Base-by-base conservation (phyloP, 2,113 vertebrate species). In the Bos indicus region DNA sequence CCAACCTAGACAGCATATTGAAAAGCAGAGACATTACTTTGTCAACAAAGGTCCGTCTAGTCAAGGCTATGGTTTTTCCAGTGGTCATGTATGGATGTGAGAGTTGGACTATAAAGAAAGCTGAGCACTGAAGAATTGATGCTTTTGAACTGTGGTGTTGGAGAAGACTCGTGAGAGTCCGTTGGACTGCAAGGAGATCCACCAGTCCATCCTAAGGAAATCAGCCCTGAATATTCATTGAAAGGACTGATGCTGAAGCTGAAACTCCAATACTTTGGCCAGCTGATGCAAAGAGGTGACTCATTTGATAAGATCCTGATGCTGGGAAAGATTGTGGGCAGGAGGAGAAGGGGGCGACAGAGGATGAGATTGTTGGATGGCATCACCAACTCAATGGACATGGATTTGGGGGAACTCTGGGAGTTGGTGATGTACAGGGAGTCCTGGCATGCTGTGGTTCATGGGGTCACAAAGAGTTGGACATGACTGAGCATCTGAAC, bases 381-480 rank as follows among this genome's bases (percentile, higher is more conserved):
- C 30, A 64, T n/a, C 62, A 67, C 62, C 16, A 0, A 19, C 16
- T 67, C 15, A n/a, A n/a, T 67, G 33, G 33, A n/a, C 62, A 67
- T 67, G 16, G 16, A 16, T 67, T 10, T n/a, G 62, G 7, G 33
- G 3, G 7, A 4, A 4, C 33, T 67, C 16, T 67, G 33, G 16
- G 16, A 67, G 1, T n/a, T n/a, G 16, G 7, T 67, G 33, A 67
- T 67, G 16, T 4, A n/a, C 16, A n/a, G 62, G 16, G 62, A 67
- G 16, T 33, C 16, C 62, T 67, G 62, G 16, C 1, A 1, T 67
- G 62, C 3, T n/a, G 33, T 0, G 0, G 62, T 67, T n/a, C 62
- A 9, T 67, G 62, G 62, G 33, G 30, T 67, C 1, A 0, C 62
- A 67, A 64, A 64, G 62, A n/a, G 33, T 67, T 0, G 4, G 62